Evolutionary conservation across 2,797 vertebrate species (phyloP), one percentile per base, ranked within the genome.

Genomic region (Syngnathus acus): DNA sequence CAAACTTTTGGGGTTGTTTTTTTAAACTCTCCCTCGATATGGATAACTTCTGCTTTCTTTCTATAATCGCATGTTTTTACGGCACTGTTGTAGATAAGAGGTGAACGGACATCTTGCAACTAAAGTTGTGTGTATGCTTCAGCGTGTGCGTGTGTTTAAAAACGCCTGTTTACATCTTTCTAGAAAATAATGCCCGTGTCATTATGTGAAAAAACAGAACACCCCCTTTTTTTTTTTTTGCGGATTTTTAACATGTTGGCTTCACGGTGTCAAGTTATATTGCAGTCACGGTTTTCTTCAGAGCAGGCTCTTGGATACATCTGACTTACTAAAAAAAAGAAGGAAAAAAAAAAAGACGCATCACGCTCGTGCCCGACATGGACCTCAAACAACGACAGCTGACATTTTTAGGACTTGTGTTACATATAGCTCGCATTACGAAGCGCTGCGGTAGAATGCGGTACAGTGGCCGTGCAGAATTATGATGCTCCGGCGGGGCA

Each of bases 281-380:
- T 79, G 57, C 86, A 81, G 87, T 89, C 83, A 78, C 82, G 76
- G 78, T 86, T 86, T 87, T 87, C 83, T 86, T 90, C 86, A 88
- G 88, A 90, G 89, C 89, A 87, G 89, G 89, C 87, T 90, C 88
- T 89, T 81, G 84, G 87, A 88, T 88, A 81, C 79, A 86, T 86
- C 86, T 87, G 86, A 90, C 86, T 88, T 86, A 76, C 70, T 75
- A 65, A 26, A 26, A 62, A 43, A 45, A 45, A 32, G 23, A 26
- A 2, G 26, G 2, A 42, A 42, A 61, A 42, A 38, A 81, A 83
- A 77, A 82, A 84, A 50, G 80, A 84, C 73, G 72, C 83, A 78
- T 84, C 78, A 74, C 71, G 71, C 73, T 80, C 78, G 72, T 79
- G 72, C 72, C 75, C 61, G 10, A 61, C 77, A 77, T 74, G 69